Percentiles rank a stretch among this genome's conserved stretches.
These are phyloP conservation scores for Notothenia coriiceps DNA, from an alignment of 2,113 vertebrate species.

Conservation along the genomic window DNA sequence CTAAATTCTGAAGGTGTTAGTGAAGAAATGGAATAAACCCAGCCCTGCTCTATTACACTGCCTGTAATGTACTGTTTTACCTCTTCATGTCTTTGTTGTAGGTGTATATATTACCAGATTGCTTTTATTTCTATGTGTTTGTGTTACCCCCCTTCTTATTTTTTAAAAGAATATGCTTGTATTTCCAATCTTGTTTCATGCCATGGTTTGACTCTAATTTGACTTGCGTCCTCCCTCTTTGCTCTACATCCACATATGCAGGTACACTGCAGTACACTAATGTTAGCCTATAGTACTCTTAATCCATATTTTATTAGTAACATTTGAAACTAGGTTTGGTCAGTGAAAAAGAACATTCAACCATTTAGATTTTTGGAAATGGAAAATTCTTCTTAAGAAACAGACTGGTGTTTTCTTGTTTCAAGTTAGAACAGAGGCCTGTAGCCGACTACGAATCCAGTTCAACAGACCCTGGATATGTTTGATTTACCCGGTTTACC, in stretches of 20 bases:
- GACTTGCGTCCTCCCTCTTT: not conserved
- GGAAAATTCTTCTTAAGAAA: not conserved
- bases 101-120: constrained; percentile 31
- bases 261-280: not conserved
- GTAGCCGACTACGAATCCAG: too few species aligned
- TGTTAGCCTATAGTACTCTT: not conserved
- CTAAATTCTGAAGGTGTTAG: not conserved
- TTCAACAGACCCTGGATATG: too few species aligned
- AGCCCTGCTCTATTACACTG: constrained; percentile 24
- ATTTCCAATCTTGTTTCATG: constrained; percentile 22
- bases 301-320: not conserved
- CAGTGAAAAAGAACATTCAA: not conserved
- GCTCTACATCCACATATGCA: not conserved
- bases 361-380: not conserved
- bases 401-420: not conserved
- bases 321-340: not conserved
- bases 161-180: not conserved
- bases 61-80: constrained; percentile 29
- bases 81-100: constrained; percentile 24
- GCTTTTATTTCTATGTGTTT: constrained; percentile 13
- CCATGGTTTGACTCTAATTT: not conserved
- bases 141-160: not conserved
- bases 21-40: constrained; percentile 15
- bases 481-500: too few species aligned
- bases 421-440: not conserved